These are phyloP conservation scores for Agelaius phoeniceus DNA, from an alignment of 2,113 vertebrate genomes.

Conservation along the genomic window DNA sequence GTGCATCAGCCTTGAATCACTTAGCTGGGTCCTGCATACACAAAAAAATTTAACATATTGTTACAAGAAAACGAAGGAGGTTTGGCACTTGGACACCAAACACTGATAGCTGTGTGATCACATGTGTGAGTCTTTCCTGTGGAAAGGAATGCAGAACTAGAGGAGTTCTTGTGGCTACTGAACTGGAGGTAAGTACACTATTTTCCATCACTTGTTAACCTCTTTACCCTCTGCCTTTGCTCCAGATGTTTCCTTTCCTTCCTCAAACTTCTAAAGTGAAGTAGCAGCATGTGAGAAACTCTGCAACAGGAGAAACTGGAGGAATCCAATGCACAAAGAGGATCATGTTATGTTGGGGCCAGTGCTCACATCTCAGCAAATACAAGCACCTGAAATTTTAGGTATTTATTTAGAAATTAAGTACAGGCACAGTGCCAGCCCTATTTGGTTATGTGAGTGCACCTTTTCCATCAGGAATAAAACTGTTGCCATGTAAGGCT, in stretches of 20 bases:
- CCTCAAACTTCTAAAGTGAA: background rate
- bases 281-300: background rate
- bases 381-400: background rate
- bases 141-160: constrained; percentile 21
- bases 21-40: background rate
- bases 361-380: background rate
- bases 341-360: background rate
- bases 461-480: background rate
- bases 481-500: background rate
- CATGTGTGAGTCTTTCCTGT: background rate
- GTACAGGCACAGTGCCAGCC: background rate
- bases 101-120: background rate
- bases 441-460: background rate
- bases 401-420: background rate
- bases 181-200: background rate
- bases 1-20: background rate
- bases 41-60: background rate
- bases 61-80: background rate
- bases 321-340: background rate
- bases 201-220: constrained; percentile 32
- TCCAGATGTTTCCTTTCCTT: constrained; percentile 65
- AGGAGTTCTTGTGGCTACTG: constrained; percentile 10
- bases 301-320: background rate
- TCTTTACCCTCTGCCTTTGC: constrained; percentile 33
- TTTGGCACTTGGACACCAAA: background rate